These are phyloP conservation scores for Tiliacea citrago DNA, from an alignment of 2,888 invertebrate species.

Conservation along the genomic window DNA sequence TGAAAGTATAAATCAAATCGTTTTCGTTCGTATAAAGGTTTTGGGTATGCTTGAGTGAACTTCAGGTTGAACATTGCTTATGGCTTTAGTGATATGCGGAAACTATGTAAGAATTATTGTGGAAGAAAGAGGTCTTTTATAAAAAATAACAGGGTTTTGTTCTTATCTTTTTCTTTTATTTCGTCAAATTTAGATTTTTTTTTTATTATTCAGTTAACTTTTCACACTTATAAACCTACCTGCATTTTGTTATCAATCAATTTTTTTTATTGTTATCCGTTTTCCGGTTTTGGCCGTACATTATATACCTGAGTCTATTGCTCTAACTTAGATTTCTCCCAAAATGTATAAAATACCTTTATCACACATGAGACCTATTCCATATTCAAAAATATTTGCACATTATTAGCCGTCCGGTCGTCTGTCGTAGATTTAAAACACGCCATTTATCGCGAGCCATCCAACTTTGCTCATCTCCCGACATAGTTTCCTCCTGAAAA, in stretches of 20 bases:
- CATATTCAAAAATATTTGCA: slow-evolving; percentile 10
- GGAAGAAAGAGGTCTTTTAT: not conserved
- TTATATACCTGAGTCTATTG: not conserved
- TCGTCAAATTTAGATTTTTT: not conserved
- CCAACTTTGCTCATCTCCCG: slow-evolving; percentile 70
- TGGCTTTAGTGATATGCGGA: slow-evolving; percentile 52
- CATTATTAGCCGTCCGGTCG: slow-evolving; percentile 26
- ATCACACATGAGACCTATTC: not conserved
- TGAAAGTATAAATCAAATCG: slow-evolving; percentile 80
- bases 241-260: too few species aligned
- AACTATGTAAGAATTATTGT: slow-evolving; percentile 35
- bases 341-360: not conserved
- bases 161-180: not conserved
- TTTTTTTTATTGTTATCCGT: not conserved
- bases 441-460: slow-evolving; percentile 48
- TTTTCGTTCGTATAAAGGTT: slow-evolving; percentile 69
- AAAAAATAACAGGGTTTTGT: not conserved
- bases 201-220: too few species aligned
- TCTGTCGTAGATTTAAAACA: slow-evolving; percentile 46
- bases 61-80: slow-evolving; percentile 60
- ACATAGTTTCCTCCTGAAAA: slow-evolving; percentile 72
- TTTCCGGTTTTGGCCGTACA: not conserved
- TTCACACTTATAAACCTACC: too few species aligned
- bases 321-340: not conserved
- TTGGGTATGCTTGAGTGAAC: slow-evolving; percentile 62